phyloP scores from a whole-genome alignment of 2,888 invertebrate species.

The Seira sanloemensis region DNA sequence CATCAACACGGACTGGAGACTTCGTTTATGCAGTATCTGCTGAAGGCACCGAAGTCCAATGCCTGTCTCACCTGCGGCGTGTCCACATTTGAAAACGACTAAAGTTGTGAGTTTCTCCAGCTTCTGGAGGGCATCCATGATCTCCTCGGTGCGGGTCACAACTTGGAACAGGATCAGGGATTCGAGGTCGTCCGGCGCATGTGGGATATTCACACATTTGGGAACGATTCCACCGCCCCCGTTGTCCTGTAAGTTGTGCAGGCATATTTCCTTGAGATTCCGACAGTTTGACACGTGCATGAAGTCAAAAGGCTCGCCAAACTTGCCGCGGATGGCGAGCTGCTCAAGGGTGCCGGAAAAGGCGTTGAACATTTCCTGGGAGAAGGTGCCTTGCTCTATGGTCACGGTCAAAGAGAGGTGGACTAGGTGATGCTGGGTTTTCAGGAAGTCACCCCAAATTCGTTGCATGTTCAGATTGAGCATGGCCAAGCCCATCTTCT shows the following conservation, averaged over 20 bases:
- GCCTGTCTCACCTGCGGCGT: constrained; percentile 58
- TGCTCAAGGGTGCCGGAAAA: constrained; percentile 51
- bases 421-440: constrained; percentile 50
- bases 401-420: constrained; percentile 58
- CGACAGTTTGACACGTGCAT: constrained; percentile 30
- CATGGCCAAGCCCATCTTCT: constrained; percentile 53
- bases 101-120: constrained; percentile 46
- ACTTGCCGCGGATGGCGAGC: constrained; percentile 55
- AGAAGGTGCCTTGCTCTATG: constrained; percentile 40
- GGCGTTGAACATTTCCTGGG: constrained; percentile 42
- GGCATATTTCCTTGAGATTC: constrained; percentile 60
- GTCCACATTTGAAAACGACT: constrained; percentile 59
- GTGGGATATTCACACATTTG: constrained; percentile 44
- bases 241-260: constrained; percentile 57
- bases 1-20: constrained; percentile 49
- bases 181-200: constrained; percentile 41
- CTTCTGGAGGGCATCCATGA: constrained; percentile 21
- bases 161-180: constrained; percentile 58
- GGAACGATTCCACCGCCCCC: constrained; percentile 45
- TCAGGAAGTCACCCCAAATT: constrained; percentile 55
- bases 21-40: constrained; percentile 41
- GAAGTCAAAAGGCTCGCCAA: constrained; percentile 56
- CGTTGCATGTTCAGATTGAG: constrained; percentile 42
- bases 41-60: constrained; percentile 40
- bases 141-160: constrained; percentile 50